These are phyloP conservation scores for Baccha elongata DNA, from an alignment of 2,888 invertebrate genomes.

Conservation along the genomic window DNA sequence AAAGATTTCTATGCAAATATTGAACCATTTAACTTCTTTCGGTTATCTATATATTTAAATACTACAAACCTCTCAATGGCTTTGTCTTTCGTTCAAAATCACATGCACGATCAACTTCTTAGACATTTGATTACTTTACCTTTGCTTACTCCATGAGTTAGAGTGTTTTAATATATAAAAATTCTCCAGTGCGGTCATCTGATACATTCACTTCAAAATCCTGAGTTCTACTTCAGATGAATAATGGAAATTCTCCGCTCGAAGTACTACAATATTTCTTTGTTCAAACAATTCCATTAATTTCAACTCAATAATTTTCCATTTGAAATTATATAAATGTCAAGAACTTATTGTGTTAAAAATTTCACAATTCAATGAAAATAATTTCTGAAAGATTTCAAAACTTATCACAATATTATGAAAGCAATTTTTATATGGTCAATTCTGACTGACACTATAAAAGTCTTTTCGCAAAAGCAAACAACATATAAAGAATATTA, in stretches of 20 bases:
- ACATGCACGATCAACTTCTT: neutral
- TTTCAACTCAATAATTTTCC: conserved; percentile 11
- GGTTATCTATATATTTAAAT: too few relatives aligned
- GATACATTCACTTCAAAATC: conserved; percentile 11
- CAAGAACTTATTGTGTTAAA: neutral
- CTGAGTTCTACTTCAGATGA: neutral
- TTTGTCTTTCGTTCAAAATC: too few relatives aligned
- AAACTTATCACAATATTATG: neutral
- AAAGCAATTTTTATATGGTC: neutral
- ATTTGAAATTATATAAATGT: neutral
- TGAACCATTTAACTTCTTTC: too few relatives aligned
- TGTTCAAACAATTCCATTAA: conserved; percentile 5
- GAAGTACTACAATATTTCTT: neutral
- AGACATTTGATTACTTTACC: neutral
- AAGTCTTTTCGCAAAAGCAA: neutral
- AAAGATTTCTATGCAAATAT: too few relatives aligned
- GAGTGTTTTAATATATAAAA: neutral
- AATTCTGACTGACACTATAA: neutral
- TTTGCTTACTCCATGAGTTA: neutral
- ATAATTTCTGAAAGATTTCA: neutral
- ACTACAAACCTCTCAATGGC: too few relatives aligned
- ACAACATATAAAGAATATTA: neutral
- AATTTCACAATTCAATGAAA: conserved; percentile 5
- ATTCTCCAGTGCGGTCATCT: conserved; percentile 17
- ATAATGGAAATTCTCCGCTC: conserved; percentile 5